Evolutionary conservation across 2,888 invertebrate species (phyloP), one percentile per base, ranked within the genome.

Genomic region (Diarsia dahlii): DNA sequence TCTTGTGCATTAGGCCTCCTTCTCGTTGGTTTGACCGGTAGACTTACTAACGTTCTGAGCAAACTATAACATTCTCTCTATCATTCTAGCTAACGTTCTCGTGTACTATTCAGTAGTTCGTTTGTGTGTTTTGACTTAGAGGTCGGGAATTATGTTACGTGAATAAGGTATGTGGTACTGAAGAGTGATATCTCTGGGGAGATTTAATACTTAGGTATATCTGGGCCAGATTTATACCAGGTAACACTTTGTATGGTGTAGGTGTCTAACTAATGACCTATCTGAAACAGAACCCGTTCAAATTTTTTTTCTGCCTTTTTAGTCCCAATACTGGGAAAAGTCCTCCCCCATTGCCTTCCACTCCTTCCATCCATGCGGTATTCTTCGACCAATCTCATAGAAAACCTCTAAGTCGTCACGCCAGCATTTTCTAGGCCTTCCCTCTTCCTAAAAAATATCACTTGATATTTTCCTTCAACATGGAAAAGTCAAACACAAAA

Each of bases 1-100:
- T 88, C 87, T 89, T 87, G 83, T 88, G 81, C 88, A 88, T 89
- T 89, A 90, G 83, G 82, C 83, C 82, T 85, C 74, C 80, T 87
- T 87, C 82, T 85, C 74, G 78, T 87, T 87, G 85, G 80, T 86
- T 84, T 86, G 82, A 87, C 85, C 80, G 81, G 85, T 74, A 74
- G 81, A 77, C 78, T 75, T 84, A 73, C 78, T 85, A 84, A 82
- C 76, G 75, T 69, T 71, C 65, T 78, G 34, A 69, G 73, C 69
- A 81, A 82, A 80, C 88, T 85, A 28, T 66, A 73, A 56, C 62
- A 28, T 77, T 39, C 39, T 39, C 6, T 39, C 39, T 39, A 39
- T 39, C 39, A 39, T 39, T 39, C 8, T 39, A 39, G 39, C 39
- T 39, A 39, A 39, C 8, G 6, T 39, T 39, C 39, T 39, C 8